phyloP scores from a whole-genome alignment of 2,113 vertebrate species.

The Proterorhinus semilunaris region DNA sequence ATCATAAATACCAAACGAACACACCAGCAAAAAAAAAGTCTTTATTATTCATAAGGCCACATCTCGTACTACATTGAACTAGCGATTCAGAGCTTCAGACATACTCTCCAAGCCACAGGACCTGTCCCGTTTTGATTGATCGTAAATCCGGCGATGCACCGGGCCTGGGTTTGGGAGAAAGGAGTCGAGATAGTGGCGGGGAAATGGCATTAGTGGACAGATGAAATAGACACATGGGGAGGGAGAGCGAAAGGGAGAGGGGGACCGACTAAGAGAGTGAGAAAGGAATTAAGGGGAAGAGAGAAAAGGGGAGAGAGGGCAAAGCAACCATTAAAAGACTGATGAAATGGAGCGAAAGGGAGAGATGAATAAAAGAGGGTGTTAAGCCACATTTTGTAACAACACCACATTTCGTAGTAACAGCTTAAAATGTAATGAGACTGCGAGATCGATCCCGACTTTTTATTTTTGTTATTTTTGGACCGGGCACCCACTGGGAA shows the following conservation, averaged over 20 bases:
- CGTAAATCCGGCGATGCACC: conserved; percentile 51
- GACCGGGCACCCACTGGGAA: too few relatives aligned
- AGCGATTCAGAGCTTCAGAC: conserved; percentile 29
- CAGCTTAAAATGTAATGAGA: too few relatives aligned
- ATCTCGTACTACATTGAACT: conserved; percentile 19
- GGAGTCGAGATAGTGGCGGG: conserved; percentile 19
- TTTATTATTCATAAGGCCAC: conserved; percentile 24
- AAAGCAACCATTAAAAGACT: not conserved
- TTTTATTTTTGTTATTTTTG: too few relatives aligned
- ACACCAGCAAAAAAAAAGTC: conserved; percentile 18
- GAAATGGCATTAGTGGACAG: conserved; percentile 56
- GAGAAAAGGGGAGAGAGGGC: not conserved
- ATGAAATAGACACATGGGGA: conserved; percentile 40
- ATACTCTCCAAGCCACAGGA: conserved; percentile 22
- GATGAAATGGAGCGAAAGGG: not conserved
- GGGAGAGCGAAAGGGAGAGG: not conserved
- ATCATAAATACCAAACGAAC: conserved; percentile 28
- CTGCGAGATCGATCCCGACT: too few relatives aligned
- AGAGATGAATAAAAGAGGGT: not conserved
- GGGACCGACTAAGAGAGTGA: too few relatives aligned
- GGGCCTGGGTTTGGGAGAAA: conserved; percentile 15
- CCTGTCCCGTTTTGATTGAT: conserved; percentile 36
- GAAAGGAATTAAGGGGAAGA: too few relatives aligned
- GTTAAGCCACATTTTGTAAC: too few relatives aligned
- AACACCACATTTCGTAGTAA: too few relatives aligned